Conservation (phyloP, 2,113 vertebrate genomes). For the Pedetes capensis region DNA sequence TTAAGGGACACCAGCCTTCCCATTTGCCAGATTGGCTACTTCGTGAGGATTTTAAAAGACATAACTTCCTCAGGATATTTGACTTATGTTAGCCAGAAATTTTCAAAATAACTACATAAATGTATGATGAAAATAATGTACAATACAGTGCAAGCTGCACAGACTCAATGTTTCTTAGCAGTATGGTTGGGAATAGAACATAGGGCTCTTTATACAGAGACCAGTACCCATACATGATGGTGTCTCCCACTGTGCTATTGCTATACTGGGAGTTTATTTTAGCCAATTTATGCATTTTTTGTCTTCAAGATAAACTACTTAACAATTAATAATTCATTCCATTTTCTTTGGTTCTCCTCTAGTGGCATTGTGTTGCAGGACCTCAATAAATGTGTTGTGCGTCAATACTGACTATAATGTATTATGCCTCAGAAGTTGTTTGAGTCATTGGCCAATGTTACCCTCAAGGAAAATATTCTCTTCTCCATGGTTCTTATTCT, state of each 20-base stretch:
- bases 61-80: not conserved
- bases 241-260: not conserved
- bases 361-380: not conserved
- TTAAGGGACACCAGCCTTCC: not conserved
- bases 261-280: not conserved
- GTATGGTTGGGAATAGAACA: not conserved
- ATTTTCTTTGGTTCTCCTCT: not conserved
- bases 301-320: not conserved
- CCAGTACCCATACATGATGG: fast-evolving
- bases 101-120: not conserved
- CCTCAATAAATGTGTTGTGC: not conserved
- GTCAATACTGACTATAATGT: no score
- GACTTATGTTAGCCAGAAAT: not conserved
- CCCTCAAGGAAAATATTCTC: not conserved
- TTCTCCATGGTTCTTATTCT: not conserved
- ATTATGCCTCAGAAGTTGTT: not conserved
- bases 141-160: fast-evolving
- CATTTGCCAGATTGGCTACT: not conserved
- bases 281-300: not conserved
- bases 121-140: not conserved
- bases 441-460: not conserved
- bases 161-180: fast-evolving
- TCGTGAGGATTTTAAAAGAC: not conserved
- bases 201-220: not conserved
- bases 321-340: not conserved